These are phyloP conservation scores for Cerastis rubricosa DNA, from an alignment of 2,888 invertebrate species.

Conservation along the genomic window DNA sequence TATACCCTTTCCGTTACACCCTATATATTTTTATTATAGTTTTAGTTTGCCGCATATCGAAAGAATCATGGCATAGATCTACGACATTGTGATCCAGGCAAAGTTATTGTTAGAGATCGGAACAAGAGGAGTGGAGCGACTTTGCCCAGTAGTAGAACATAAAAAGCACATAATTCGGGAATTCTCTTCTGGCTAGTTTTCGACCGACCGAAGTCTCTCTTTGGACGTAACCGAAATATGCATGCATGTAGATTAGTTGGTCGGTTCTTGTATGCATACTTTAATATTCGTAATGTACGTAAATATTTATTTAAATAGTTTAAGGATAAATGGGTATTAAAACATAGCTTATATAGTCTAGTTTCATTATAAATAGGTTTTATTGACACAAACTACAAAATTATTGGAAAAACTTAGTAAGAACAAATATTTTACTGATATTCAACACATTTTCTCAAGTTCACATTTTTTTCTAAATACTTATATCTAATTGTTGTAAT, in stretches of 20 bases:
- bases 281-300: slow-evolving; percentile 27
- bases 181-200: not conserved
- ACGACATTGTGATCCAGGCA: not conserved
- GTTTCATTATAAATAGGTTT: too few relatives aligned
- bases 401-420: too few relatives aligned
- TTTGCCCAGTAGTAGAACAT: not conserved
- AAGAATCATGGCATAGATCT: not conserved
- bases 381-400: too few relatives aligned
- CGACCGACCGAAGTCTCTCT: not conserved
- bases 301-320: not conserved
- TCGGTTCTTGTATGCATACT: not conserved
- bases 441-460: too few relatives aligned
- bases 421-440: too few relatives aligned
- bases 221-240: slow-evolving; percentile 6
- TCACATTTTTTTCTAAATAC: too few relatives aligned
- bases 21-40: not conserved
- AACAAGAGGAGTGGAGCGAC: too few relatives aligned
- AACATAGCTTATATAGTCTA: too few relatives aligned
- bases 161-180: not conserved
- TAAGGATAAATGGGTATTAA: too few relatives aligned
- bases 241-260: slow-evolving; percentile 25
- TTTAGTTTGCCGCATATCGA: not conserved
- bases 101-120: not conserved
- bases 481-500: too few relatives aligned
- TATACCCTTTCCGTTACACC: too few relatives aligned